Conservation (phyloP, 2,113 vertebrate genomes). For the Psophia crepitans region DNA sequence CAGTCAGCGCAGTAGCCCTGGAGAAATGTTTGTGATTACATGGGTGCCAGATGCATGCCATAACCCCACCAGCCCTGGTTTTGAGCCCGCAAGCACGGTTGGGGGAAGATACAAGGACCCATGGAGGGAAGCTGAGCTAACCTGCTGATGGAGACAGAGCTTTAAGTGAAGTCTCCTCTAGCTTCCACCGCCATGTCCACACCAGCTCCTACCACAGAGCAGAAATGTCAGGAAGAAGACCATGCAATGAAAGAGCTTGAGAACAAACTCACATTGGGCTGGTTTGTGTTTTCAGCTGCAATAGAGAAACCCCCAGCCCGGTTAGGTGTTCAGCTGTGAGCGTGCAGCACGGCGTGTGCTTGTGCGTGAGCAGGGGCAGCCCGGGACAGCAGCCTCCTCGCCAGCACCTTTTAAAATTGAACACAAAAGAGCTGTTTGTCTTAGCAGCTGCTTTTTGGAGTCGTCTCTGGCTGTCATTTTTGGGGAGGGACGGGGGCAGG, state of each 20-base stretch:
- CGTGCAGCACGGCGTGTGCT: not conserved
- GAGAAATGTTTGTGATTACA: not conserved
- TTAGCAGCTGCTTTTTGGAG: constrained; percentile 52
- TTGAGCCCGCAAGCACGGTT: not conserved
- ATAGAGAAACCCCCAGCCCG: not conserved
- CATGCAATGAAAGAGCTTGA: not conserved
- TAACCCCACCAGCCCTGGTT: not conserved
- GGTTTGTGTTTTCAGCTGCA: not conserved
- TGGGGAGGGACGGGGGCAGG: constrained; percentile 45
- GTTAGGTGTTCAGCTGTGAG: not conserved
- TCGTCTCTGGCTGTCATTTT: constrained; percentile 50
- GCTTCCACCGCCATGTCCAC: not conserved
- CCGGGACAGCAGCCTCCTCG: not conserved
- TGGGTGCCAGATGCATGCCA: not conserved
- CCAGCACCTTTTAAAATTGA: not conserved
- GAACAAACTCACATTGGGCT: not conserved
- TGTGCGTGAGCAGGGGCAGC: fast-evolving
- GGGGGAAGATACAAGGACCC: not conserved
- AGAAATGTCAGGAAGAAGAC: not conserved
- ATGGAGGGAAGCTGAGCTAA: not conserved
- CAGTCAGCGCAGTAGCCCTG: not conserved
- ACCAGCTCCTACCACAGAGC: not conserved
- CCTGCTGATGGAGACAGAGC: not conserved
- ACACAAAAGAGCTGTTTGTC: not conserved
- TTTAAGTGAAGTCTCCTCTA: not conserved